Evolutionary conservation across 1,140 invertebrate species (phyloP).

Genomic region (Drosophila athabasca): DNA sequence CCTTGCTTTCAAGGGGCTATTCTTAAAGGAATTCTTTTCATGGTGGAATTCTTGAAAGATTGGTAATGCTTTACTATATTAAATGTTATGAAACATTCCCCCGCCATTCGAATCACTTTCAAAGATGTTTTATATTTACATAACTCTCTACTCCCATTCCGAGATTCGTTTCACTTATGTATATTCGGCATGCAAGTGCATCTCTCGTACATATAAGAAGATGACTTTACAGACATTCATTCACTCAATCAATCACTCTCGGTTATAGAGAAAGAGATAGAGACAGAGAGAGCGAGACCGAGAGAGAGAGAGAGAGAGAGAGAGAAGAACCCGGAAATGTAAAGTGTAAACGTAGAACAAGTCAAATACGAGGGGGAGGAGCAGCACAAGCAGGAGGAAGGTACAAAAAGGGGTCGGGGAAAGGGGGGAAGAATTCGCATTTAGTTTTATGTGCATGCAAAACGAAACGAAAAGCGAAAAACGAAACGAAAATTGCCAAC

Average conservation of each 20-base stretch:
- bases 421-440: constrained; percentile 31
- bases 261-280: constrained; percentile 8
- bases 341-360: constrained; percentile 15
- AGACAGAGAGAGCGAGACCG: constrained; percentile 7
- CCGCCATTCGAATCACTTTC: constrained; percentile 47
- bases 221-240: constrained; percentile 29
- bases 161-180: too few species aligned
- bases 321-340: constrained; percentile 43
- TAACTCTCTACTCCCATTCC: too few species aligned
- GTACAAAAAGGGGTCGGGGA: constrained; percentile 14
- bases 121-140: background rate
- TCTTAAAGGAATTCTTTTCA: too few species aligned
- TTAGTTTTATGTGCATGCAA: constrained; percentile 80
- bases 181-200: too few species aligned
- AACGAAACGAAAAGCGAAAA: constrained; percentile 71
- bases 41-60: constrained; percentile 9
- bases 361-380: too few species aligned
- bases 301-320: constrained; percentile 8
- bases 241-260: background rate
- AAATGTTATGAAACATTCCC: constrained; percentile 1
- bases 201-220: background rate
- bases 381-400: too few species aligned
- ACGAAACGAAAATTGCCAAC: constrained; percentile 10
- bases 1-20: too few species aligned
- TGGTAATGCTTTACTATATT: constrained; percentile 20